Evolutionary conservation across 2,113 vertebrate species (phyloP), one percentile per base, ranked within the genome.

Genomic region (Grammomys dolichurus): DNA sequence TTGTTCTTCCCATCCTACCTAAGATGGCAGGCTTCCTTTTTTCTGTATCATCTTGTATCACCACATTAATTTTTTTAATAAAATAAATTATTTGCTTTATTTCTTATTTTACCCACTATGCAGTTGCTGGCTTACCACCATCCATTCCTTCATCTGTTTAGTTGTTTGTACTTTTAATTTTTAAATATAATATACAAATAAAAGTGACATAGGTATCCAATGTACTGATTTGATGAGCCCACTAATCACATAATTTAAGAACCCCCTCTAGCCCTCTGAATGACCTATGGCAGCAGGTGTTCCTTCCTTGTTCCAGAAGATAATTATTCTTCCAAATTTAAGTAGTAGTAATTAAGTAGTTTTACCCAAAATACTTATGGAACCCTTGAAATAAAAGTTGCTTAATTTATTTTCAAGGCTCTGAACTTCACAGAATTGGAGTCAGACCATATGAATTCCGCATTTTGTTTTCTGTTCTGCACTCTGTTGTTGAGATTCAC

Each of bases 401-500:
- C 51, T 85, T 93, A 5, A 33, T 69, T 95, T 96, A 40, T 63
- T 33, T 82, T 84, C 46, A 69, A 84, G 48, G 31, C 56, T 90
- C 91, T 96, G 56, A 72, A 73, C 58, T 58, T 94, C 69, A 80
- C 75, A 88, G 69, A 70, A 75, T 40, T 70, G 48, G 31, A 93
- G 60, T 93, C 3, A 76, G 76, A 48, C 84, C 84, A 24, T n/a
- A 40, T 76, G 28, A 82, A 63, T 93, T 91, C 17, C 67, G 3
- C 5, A 33, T 78, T 82, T 90, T 87, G 54, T 14, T 60, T 95
- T 92, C 84, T 63, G 73, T 7, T 89, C 28, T 33, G 3, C 24
- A 19, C 72, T 89, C 26, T 91, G n/a, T 48, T 91, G 90, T 93
- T 89, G 60, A 95, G 65, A 93, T 87, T 88, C 87, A 58, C 78